Evolutionary conservation across 1,140 invertebrate genomes (phyloP), one percentile per base, ranked within the genome.

Genomic region (Drosophila pseudoobscura): DNA sequence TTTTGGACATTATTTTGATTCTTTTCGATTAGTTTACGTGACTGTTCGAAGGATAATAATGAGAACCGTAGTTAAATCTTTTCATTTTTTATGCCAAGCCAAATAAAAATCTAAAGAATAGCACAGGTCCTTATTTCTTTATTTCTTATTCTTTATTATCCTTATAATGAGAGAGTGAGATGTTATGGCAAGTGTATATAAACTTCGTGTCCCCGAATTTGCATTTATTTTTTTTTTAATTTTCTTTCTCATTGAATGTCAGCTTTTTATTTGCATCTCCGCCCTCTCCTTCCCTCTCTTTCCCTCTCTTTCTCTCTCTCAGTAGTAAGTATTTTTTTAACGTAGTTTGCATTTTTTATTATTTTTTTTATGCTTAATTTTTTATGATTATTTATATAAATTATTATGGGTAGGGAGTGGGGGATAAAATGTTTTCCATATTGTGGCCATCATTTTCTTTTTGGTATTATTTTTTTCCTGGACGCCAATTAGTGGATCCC

Each of bases 321-420:
- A 3, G 31, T 9, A 35, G 31, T 35, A 35, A 8, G 9, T 13
- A 13, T 39, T 3, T 39, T 39, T 39, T 13, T 11, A 5, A 11
- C 11, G 35, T 39, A 39, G 46, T 55, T 53, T 35, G 35, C 55
- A 60, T 59, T 71, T 61, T 43, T 72, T 49, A 64, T 74, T 73
- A 69, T 74, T 74, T 74, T 31, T 60, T 71, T 61, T 26, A 71
- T 53, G 52, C 60, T 57, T 74, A 74, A 74, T 74, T 74, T 70
- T 74, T 74, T 74, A 74, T 74, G 70, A 74, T 74, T 75, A 75
- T 75, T 75, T 75, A 75, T 66, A 75, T 61, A 75, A 75, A 75
- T 59, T 75, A 58, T 75, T 75, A 65, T 54, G 62, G 11, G 35
- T 13, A 13, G 13, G 35, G 51, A 53, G 15, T 20, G 31, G 3